These are phyloP conservation scores for Paelopatides confundens DNA, from an alignment of 53 echinoderm and acorn worm species.

Conservation along the genomic window DNA sequence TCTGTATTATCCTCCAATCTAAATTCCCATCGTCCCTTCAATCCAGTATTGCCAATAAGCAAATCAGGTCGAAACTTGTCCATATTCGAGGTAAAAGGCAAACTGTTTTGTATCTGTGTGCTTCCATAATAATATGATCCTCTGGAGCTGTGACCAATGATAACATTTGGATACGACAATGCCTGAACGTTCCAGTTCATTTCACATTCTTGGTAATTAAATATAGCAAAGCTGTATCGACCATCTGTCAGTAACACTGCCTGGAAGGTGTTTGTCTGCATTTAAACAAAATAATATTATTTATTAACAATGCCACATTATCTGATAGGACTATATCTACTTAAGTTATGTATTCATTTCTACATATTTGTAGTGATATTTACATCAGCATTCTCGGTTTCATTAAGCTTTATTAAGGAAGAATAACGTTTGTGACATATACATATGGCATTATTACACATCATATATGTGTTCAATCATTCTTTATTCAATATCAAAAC, in stretches of 20 bases:
- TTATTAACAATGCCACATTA: too few species aligned
- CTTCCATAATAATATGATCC: constrained; percentile 38
- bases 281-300: too few species aligned
- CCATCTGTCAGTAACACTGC: constrained; percentile 83
- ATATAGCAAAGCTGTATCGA: constrained; percentile 77
- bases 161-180: constrained; percentile 67
- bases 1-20: constrained; percentile 79
- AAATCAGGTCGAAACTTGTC: constrained; percentile 17
- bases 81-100: not conserved
- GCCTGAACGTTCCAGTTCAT: constrained; percentile 82
- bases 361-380: too few species aligned
- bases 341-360: too few species aligned
- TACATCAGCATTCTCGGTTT: too few species aligned
- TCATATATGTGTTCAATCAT: too few species aligned
- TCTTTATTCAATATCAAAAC: too few species aligned
- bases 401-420: too few species aligned
- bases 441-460: too few species aligned
- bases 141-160: constrained; percentile 76
- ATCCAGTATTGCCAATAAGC: constrained; percentile 60
- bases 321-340: too few species aligned
- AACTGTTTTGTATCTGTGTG: not conserved
- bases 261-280: constrained; percentile 88
- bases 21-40: constrained; percentile 80
- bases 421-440: too few species aligned
- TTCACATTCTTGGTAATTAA: constrained; percentile 77